Conservation (phyloP, 2,113 vertebrate genomes). For the Muscicapa adusta region DNA sequence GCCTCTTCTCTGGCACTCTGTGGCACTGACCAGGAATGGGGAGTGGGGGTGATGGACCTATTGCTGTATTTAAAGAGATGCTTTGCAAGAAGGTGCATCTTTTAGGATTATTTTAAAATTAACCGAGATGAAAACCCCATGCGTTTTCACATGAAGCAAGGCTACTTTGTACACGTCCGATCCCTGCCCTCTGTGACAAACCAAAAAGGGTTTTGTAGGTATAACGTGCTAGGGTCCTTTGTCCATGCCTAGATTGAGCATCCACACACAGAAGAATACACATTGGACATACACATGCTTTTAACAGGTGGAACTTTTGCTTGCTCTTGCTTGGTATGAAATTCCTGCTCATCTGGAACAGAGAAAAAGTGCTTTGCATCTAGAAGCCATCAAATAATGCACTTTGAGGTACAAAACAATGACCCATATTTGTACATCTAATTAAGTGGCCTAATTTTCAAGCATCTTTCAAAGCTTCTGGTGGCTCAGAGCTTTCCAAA, state of each 20-base stretch:
- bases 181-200: not conserved
- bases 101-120: not conserved
- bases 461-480: not conserved
- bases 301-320: not conserved
- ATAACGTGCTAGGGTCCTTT: accelerated
- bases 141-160: not conserved
- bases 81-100: not conserved
- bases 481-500: not conserved
- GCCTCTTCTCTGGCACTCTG: accelerated
- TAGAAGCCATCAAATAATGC: not conserved
- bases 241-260: not conserved
- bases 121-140: not conserved
- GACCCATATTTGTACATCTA: not conserved
- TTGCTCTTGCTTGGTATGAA: not conserved
- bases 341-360: not conserved
- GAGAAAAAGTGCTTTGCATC: not conserved
- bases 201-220: not conserved
- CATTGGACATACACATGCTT: accelerated
- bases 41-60: not conserved
- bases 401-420: not conserved
- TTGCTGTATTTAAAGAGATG: not conserved
- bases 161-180: not conserved
- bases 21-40: not conserved
- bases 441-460: not conserved
- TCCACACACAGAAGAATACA: not conserved